phyloP scores from a whole-genome alignment of 1,140 invertebrate genomes.

The Drosophila pseudoobscura region DNA sequence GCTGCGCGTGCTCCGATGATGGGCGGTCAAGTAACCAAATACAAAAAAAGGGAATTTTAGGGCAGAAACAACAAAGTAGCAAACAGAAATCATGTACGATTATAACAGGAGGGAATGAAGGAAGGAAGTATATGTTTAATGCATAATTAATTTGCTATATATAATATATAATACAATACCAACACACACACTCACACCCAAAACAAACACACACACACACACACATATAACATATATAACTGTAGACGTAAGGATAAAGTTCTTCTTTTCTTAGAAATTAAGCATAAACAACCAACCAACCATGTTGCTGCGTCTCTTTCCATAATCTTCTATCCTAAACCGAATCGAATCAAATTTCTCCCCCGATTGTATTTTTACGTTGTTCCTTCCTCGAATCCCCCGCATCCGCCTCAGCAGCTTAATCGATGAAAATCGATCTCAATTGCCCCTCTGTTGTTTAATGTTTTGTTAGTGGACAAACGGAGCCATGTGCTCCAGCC shows the following conservation, averaged over 20 bases:
- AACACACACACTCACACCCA: constrained; percentile 22
- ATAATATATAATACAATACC: constrained; percentile 22
- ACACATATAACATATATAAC: constrained; percentile 36
- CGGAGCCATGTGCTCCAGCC: constrained; percentile 47
- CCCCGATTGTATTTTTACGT: constrained; percentile 51
- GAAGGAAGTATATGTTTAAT: constrained; percentile 58
- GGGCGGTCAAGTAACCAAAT: constrained; percentile 63
- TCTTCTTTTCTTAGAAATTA: constrained; percentile 68
- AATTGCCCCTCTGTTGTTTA: constrained; percentile 50
- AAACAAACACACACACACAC: constrained; percentile 35
- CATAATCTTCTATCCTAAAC: constrained; percentile 11
- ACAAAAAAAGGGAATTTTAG: constrained; percentile 60
- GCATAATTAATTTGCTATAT: constrained; percentile 60
- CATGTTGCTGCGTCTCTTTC: constrained; percentile 65
- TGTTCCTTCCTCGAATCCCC: constrained; percentile 19
- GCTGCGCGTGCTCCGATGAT: constrained; percentile 72
- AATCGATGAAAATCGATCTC: constrained; percentile 31
- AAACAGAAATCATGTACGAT: constrained; percentile 7
- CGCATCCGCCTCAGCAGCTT: constrained; percentile 6
- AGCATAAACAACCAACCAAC: constrained; percentile 36
- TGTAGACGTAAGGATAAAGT: constrained; percentile 69
- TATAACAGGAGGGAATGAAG: constrained; percentile 12
- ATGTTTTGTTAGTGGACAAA: constrained; percentile 69
- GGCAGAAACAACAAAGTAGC: constrained; percentile 28
- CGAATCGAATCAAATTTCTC: constrained; percentile 21